phyloP scores from a whole-genome alignment of 2,113 vertebrate genomes.

The Aphyosemion australe region DNA sequence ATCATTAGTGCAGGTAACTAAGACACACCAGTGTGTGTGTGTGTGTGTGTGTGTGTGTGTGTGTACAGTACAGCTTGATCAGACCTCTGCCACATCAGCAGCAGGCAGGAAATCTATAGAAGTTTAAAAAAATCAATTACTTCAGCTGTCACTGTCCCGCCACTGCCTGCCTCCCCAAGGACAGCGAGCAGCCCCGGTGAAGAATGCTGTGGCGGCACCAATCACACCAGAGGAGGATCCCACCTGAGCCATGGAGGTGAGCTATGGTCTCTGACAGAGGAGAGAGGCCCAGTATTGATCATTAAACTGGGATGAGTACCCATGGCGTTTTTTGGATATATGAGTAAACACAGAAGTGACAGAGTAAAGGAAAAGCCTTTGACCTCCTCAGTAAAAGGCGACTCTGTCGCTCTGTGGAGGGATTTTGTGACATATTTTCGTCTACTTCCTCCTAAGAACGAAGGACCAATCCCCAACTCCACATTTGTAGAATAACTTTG shows the following conservation, averaged over 20 bases:
- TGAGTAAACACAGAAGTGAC: not conserved
- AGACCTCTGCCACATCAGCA: constrained; percentile 59
- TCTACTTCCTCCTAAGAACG: not conserved
- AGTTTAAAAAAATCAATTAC: constrained; percentile 72
- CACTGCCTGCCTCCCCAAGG: constrained; percentile 51
- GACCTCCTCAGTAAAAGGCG: not conserved
- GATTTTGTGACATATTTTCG: not conserved
- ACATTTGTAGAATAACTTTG: not conserved
- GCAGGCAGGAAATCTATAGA: constrained; percentile 63
- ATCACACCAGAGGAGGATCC: constrained; percentile 32
- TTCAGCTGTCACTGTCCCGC: constrained; percentile 54
- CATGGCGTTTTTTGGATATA: not conserved
- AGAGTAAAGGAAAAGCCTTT: not conserved
- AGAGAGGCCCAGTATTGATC: constrained; percentile 10
- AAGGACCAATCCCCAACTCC: not conserved
- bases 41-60: constrained; percentile 32
- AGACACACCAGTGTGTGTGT: constrained; percentile 25
- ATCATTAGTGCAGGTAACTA: too few relatives aligned
- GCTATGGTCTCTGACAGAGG: not conserved
- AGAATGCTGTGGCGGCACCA: constrained; percentile 40
- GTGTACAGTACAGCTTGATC: constrained; percentile 48
- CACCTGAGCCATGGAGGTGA: constrained; percentile 39
- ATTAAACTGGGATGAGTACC: not conserved
- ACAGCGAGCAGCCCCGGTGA: constrained; percentile 53
- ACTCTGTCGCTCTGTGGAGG: too few relatives aligned